A percentile compares a stretch with the other conserved stretches of the same genome.
Evolutionary conservation across 2,797 vertebrate genomes (phyloP).

Genomic region (Austrolebias charrua): DNA sequence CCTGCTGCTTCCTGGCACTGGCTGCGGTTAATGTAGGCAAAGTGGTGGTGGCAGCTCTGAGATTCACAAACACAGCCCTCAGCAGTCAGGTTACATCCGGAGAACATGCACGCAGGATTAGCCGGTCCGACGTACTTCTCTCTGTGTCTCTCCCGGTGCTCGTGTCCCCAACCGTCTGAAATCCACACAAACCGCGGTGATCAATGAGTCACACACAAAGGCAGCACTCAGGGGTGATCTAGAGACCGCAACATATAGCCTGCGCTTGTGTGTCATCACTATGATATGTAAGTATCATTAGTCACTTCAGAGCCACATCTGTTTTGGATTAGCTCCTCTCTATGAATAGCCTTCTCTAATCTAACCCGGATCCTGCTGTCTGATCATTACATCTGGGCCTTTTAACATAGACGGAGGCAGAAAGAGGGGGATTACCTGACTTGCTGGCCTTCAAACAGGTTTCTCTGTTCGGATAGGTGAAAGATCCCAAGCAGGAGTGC

Average conservation of each 20-base stretch:
- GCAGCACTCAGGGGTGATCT: slow-evolving; percentile 46
- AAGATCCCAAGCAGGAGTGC: slow-evolving; percentile 76
- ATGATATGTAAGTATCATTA: slow-evolving; percentile 64
- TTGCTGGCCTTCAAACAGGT: slow-evolving; percentile 69
- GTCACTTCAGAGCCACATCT: slow-evolving; percentile 68
- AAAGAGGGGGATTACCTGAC: slow-evolving; percentile 67
- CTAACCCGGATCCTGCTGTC: slow-evolving; percentile 9
- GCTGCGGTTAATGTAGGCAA: slow-evolving; percentile 80
- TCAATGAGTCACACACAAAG: slow-evolving; percentile 62
- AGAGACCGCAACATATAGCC: slow-evolving; percentile 37
- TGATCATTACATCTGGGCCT: slow-evolving; percentile 9
- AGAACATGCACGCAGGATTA: slow-evolving; percentile 78
- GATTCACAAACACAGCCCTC: slow-evolving; percentile 80
- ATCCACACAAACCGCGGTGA: slow-evolving; percentile 50
- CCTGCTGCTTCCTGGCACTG: slow-evolving; percentile 83
- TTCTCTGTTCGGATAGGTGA: slow-evolving; percentile 75
- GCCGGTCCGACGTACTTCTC: slow-evolving; percentile 78
- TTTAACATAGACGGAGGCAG: slow-evolving; percentile 10
- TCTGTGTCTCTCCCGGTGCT: slow-evolving; percentile 69
- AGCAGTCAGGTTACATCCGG: slow-evolving; percentile 82
- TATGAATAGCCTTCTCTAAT: slow-evolving; percentile 52
- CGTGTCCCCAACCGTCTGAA: slow-evolving; percentile 72
- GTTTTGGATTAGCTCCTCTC: slow-evolving; percentile 65
- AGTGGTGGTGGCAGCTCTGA: slow-evolving; percentile 81
- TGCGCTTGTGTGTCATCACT: slow-evolving; percentile 66